A percentile compares a stretch with the other conserved stretches of the same genome.
These are phyloP conservation scores for Echinarachnius parma DNA, from an alignment of 53 echinoderm and acorn worm genomes.

Conservation along the genomic window DNA sequence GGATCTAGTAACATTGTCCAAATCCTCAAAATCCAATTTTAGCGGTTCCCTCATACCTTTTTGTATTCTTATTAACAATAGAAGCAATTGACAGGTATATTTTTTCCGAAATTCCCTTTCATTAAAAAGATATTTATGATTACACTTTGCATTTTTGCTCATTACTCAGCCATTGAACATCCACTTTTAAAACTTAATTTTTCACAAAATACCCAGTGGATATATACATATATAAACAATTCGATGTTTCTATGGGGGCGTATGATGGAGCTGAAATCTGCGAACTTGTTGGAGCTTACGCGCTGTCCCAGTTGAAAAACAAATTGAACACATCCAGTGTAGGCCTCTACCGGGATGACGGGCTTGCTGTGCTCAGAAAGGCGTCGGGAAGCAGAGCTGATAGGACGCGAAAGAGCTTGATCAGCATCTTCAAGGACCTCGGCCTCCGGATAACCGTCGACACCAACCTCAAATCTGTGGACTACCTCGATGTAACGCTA, in stretches of 20 bases:
- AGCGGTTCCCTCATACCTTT: too few relatives aligned
- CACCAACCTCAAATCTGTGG: conserved; percentile 19
- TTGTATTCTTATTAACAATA: too few relatives aligned
- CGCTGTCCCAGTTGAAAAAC: neutral
- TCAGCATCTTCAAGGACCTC: conserved; percentile 10
- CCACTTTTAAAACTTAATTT: too few relatives aligned
- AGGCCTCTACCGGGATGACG: conserved; percentile 16
- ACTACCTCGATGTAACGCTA: conserved; percentile 44
- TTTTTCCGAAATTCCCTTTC: too few relatives aligned
- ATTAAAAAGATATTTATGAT: too few relatives aligned
- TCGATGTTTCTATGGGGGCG: conserved; percentile 26
- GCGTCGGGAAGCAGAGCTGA: conserved; percentile 20
- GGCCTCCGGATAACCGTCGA: conserved; percentile 35
- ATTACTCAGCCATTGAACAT: too few relatives aligned
- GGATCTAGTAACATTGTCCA: too few relatives aligned
- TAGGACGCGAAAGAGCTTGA: conserved; percentile 30
- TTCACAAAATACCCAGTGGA: too few relatives aligned
- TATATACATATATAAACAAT: too few relatives aligned
- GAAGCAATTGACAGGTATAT: too few relatives aligned
- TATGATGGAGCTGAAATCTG: conserved; percentile 31
- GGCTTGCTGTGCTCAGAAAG: neutral
- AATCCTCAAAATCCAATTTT: too few relatives aligned
- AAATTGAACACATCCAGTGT: conserved; percentile 2
- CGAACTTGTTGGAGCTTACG: conserved; percentile 6
- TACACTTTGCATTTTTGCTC: too few relatives aligned